phyloP scores from a whole-genome alignment of 2,797 vertebrate species.

The Acipenser ruthenus region DNA sequence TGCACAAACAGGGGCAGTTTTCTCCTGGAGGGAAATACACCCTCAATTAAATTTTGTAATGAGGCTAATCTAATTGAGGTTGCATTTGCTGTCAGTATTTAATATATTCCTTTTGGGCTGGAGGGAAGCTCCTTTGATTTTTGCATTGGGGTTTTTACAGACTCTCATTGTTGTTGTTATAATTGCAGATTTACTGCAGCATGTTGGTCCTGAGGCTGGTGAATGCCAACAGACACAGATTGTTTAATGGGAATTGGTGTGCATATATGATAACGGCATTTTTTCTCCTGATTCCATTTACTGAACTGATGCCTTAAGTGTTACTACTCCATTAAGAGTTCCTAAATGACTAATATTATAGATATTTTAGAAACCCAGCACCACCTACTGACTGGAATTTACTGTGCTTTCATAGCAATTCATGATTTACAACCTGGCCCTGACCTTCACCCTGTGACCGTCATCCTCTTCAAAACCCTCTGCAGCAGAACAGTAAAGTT shows the following conservation, averaged over 20 bases:
- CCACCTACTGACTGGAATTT: too few relatives aligned
- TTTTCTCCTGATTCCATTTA: not conserved
- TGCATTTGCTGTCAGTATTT: constrained; percentile 5
- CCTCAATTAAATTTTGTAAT: constrained; percentile 12
- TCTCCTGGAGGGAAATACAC: constrained; percentile 9
- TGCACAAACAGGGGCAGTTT: not conserved
- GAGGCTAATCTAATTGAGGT: constrained; percentile 8
- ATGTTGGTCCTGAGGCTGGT: constrained; percentile 2
- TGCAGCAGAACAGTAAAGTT: too few relatives aligned
- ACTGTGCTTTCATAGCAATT: too few relatives aligned
- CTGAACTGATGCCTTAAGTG: not conserved
- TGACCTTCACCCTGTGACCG: too few relatives aligned
- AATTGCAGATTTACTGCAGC: constrained; percentile 8
- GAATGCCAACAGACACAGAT: not conserved
- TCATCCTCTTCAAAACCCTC: too few relatives aligned
- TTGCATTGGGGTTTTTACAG: constrained; percentile 3
- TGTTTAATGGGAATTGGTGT: not conserved
- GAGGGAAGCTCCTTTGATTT: not conserved
- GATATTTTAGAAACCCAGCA: too few relatives aligned
- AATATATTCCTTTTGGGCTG: constrained; percentile 7
- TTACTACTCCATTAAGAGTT: not conserved
- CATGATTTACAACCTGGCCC: too few relatives aligned
- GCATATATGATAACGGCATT: not conserved
- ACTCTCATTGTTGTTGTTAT: not conserved
- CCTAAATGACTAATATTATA: not conserved